phyloP scores from a whole-genome alignment of 1,140 invertebrate species.

The Drosophila nasuta region DNA sequence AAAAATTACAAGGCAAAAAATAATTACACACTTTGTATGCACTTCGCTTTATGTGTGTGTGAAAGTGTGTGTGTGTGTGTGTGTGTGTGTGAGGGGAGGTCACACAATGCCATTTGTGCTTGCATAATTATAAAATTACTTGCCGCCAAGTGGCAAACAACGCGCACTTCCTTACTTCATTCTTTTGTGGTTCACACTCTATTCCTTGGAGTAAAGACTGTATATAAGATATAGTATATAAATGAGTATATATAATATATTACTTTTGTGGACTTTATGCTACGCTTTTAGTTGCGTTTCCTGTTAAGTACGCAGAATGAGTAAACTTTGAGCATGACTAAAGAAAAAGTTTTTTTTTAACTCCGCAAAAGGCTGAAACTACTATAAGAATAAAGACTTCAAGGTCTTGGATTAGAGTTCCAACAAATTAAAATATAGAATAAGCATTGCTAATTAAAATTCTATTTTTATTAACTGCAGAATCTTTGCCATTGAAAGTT shows the following conservation, averaged over 20 bases:
- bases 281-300: background rate
- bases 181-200: slow-evolving; percentile 44
- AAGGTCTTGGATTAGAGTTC: too few species aligned
- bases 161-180: slow-evolving; percentile 67
- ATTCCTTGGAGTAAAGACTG: background rate
- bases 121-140: slow-evolving; percentile 82
- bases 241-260: slow-evolving; percentile 4
- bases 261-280: background rate
- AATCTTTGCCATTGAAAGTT: background rate
- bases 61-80: slow-evolving; percentile 15
- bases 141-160: slow-evolving; percentile 69
- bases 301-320: background rate
- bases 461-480: background rate
- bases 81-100: slow-evolving; percentile 39
- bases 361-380: too few species aligned
- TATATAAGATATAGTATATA: background rate
- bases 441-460: background rate
- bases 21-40: slow-evolving; percentile 76
- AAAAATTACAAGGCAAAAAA: slow-evolving; percentile 78
- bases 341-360: background rate
- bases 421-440: too few species aligned
- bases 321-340: background rate
- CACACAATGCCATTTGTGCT: slow-evolving; percentile 75
- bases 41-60: slow-evolving; percentile 45
- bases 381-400: too few species aligned